Percentiles rank a stretch among this genome's conserved stretches.
Conservation (phyloP, 2,113 vertebrate genomes). For the Alligator mississippiensis region DNA sequence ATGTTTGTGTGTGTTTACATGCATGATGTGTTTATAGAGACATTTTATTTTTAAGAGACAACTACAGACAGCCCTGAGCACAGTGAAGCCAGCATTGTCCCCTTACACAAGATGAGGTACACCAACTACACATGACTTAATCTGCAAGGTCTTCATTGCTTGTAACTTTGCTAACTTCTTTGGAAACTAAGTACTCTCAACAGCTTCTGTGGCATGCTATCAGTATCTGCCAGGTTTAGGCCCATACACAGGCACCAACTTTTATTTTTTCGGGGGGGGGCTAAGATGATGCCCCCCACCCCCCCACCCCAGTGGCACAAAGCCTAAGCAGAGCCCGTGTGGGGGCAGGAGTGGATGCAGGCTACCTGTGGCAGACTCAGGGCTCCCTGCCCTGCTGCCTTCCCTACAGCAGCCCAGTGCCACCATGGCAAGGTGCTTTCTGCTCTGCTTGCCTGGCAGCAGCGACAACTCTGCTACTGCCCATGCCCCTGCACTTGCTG, state of each 20-base stretch:
- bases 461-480: too few relatives aligned
- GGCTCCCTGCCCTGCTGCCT: too few relatives aligned
- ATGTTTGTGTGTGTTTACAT: neutral
- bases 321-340: too few relatives aligned
- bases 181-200: neutral
- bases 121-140: too few relatives aligned
- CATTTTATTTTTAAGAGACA: neutral
- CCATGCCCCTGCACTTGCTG: too few relatives aligned
- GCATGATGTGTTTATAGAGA: neutral
- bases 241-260: neutral
- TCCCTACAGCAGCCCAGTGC: too few relatives aligned
- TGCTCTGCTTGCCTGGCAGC: too few relatives aligned
- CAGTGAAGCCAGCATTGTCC: neutral
- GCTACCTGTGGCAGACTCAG: too few relatives aligned
- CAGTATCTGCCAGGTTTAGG: constrained; percentile 27
- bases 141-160: neutral
- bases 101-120: neutral
- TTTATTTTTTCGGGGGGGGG: constrained; percentile 11
- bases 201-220: neutral
- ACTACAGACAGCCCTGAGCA: neutral
- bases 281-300: too few relatives aligned
- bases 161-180: neutral
- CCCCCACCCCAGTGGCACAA: too few relatives aligned
- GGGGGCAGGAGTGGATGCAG: too few relatives aligned
- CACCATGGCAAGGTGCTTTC: too few relatives aligned